A percentile compares a stretch with the other conserved stretches of the same genome.
Conservation (phyloP, 2,113 vertebrate genomes). For the Tauraco erythrolophus region DNA sequence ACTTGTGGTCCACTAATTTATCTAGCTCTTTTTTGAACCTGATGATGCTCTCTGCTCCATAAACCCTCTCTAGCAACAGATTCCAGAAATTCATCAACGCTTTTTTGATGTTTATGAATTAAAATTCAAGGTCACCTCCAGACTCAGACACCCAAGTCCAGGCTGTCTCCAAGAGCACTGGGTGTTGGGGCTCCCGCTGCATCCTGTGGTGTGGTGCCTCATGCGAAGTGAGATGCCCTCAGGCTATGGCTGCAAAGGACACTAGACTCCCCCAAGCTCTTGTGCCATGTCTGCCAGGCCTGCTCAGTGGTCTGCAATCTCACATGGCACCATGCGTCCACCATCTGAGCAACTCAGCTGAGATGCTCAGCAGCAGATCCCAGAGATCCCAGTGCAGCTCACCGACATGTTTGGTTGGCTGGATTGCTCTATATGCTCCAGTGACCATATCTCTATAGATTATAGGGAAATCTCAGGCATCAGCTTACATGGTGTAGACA, state of each 20-base stretch:
- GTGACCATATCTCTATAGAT: fast-evolving
- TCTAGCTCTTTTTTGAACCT: background rate
- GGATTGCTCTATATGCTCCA: background rate
- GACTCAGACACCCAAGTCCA: background rate
- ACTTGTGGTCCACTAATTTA: fast-evolving
- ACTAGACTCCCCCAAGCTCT: background rate
- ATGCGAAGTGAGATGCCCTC: background rate
- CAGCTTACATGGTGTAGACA: background rate
- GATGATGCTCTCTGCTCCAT: background rate
- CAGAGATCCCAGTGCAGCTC: background rate
- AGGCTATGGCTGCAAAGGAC: background rate
- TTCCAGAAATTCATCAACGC: background rate
- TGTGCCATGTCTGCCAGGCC: background rate
- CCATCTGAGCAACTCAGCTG: background rate
- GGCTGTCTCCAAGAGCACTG: fast-evolving
- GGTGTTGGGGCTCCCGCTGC: background rate
- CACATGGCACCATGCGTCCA: background rate
- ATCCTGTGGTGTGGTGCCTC: background rate
- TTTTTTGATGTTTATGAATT: background rate
- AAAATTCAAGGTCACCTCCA: background rate
- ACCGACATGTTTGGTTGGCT: fast-evolving
- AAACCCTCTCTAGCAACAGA: background rate
- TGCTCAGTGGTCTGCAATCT: background rate
- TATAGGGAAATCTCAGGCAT: background rate
- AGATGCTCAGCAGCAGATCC: background rate